Conservation (phyloP, 2,888 invertebrate species). For the Amphipoea lucens region DNA sequence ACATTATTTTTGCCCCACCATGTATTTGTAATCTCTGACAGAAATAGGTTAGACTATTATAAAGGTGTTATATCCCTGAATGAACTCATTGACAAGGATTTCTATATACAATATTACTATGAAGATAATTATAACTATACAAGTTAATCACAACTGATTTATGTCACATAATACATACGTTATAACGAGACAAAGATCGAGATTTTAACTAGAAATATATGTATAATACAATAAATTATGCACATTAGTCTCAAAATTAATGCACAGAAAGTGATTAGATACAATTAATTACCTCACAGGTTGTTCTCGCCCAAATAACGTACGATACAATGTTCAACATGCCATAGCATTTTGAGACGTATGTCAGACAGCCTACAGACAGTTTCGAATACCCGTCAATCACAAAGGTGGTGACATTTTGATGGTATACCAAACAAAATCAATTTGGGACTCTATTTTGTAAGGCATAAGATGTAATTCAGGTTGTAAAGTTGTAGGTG, state of each 20-base stretch:
- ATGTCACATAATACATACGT: conserved; percentile 32
- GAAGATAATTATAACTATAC: conserved; percentile 15
- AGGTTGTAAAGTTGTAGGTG: conserved; percentile 27
- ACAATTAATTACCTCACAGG: conserved; percentile 60
- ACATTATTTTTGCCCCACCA: no score
- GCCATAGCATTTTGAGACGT: conserved; percentile 38
- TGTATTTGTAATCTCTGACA: neutral
- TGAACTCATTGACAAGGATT: neutral
- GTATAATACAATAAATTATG: conserved; percentile 45
- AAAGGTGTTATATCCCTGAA: neutral
- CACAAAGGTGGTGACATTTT: conserved; percentile 54
- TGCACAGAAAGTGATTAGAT: conserved; percentile 42
- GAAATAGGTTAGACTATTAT: no score
- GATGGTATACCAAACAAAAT: conserved; percentile 16
- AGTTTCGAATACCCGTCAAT: conserved; percentile 46
- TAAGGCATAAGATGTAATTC: conserved; percentile 13
- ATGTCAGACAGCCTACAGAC: conserved; percentile 40
- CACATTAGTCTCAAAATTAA: conserved; percentile 42
- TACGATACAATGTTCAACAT: conserved; percentile 7
- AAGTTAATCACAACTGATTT: conserved; percentile 37
- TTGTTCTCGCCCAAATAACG: conserved; percentile 43
- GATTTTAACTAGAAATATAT: neutral
- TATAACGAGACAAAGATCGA: conserved; percentile 30
- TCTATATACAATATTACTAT: neutral
- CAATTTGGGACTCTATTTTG: conserved; percentile 17